phyloP scores from a whole-genome alignment of 2,113 vertebrate genomes.

The Oenanthe oenanthe region DNA sequence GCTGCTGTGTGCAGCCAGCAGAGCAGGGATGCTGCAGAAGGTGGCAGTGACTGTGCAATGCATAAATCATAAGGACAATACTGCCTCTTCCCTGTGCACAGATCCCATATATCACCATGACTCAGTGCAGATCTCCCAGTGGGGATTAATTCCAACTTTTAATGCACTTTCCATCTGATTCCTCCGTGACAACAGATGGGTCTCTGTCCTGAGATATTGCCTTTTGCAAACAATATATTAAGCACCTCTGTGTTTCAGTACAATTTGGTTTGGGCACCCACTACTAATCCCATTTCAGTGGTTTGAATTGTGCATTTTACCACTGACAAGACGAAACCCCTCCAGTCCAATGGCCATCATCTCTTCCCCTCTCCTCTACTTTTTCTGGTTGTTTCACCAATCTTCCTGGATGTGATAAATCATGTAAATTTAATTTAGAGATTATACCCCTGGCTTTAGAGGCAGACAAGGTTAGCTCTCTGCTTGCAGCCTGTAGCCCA shows the following conservation, averaged over 20 bases:
- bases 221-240: slow-evolving; percentile 22
- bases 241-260: not conserved
- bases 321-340: not conserved
- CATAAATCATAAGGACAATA: slow-evolving; percentile 50
- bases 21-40: not conserved
- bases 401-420: slow-evolving; percentile 33
- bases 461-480: slow-evolving; percentile 11
- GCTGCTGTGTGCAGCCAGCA: not conserved
- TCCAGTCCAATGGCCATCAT: not conserved
- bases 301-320: not conserved
- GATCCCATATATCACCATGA: slow-evolving; percentile 59
- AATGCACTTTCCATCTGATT: slow-evolving; percentile 40
- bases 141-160: slow-evolving; percentile 54
- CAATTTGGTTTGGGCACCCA: slow-evolving; percentile 16
- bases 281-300: slow-evolving; percentile 8
- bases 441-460: slow-evolving; percentile 42
- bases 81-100: slow-evolving; percentile 3
- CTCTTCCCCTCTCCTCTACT: not conserved
- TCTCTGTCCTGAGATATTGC: not conserved
- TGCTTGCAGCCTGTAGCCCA: not conserved
- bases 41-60: slow-evolving; percentile 16
- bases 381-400: not conserved
- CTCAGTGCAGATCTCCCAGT: slow-evolving; percentile 36
- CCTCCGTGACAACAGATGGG: slow-evolving; percentile 29
- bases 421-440: slow-evolving; percentile 69